Percentiles rank a stretch among this genome's conserved stretches.
These are phyloP conservation scores for Cassiopea andromeda DNA, from an alignment of 30 jellyfish, hydroid and myxozoan genomes.

Conservation along the genomic window DNA sequence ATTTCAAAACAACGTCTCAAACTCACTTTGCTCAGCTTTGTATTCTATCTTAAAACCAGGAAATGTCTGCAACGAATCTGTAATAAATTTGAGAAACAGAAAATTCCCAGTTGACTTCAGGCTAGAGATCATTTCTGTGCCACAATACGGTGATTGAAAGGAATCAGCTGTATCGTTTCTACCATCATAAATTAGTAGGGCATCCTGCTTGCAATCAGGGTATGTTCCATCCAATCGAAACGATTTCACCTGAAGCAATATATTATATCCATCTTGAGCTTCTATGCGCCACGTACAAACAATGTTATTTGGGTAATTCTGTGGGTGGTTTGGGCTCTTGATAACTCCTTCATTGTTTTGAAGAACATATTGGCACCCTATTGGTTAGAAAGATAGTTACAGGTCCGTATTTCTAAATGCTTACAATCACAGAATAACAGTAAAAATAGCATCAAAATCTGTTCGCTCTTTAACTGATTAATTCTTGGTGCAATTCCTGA, in stretches of 20 bases:
- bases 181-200: conserved; percentile 87
- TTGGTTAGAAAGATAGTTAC: not conserved
- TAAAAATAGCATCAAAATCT: too few species aligned
- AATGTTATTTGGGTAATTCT: conserved; percentile 64
- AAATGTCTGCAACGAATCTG: conserved; percentile 44
- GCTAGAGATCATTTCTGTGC: conserved; percentile 47
- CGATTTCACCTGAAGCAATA: conserved; percentile 46
- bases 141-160: conserved; percentile 81
- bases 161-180: conserved; percentile 63
- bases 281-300: conserved; percentile 87
- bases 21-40: conserved; percentile 81
- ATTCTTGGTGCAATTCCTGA: too few species aligned
- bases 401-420: too few species aligned
- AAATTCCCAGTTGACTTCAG: conserved; percentile 68
- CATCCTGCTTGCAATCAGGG: conserved; percentile 78
- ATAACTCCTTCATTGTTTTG: conserved; percentile 55
- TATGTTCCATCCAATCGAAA: conserved; percentile 75
- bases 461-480: too few species aligned
- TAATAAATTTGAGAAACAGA: conserved; percentile 69
- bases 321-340: conserved; percentile 82
- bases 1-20: not conserved
- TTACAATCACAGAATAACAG: too few species aligned
- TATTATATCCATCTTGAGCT: conserved; percentile 71
- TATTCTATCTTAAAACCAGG: conserved; percentile 76
- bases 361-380: conserved; percentile 57